Conservation (phyloP, 2,888 invertebrate genomes). For the Synanthedon myopaeformis region DNA sequence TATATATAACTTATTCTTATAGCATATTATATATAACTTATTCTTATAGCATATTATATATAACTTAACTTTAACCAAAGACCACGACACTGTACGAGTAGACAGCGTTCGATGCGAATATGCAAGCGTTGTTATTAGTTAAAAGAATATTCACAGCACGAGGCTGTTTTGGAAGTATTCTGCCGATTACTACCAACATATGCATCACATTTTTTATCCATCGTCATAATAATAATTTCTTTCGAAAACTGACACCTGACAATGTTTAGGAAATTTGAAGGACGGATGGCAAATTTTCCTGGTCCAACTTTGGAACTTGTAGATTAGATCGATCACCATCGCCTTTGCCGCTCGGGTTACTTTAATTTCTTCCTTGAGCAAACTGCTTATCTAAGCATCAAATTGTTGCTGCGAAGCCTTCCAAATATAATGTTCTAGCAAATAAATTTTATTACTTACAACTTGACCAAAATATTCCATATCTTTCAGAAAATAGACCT, state of each 20-base stretch:
- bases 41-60: too few species aligned
- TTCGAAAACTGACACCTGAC: neutral
- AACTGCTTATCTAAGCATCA: slow-evolving; percentile 29
- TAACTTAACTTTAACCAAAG: too few species aligned
- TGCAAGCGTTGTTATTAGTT: too few species aligned
- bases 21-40: too few species aligned
- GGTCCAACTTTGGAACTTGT: neutral
- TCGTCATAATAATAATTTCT: neutral
- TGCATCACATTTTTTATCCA: too few species aligned
- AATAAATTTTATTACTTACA: neutral
- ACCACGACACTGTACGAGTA: too few species aligned
- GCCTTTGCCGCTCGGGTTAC: slow-evolving; percentile 22
- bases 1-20: too few species aligned
- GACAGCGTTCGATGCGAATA: too few species aligned
- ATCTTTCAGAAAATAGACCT: neutral
- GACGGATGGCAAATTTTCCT: neutral
- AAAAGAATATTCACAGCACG: too few species aligned
- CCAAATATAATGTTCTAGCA: neutral
- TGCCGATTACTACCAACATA: too few species aligned
- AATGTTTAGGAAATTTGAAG: neutral
- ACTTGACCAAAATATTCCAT: neutral
- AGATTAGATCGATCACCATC: slow-evolving; percentile 16
- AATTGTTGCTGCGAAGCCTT: slow-evolving; percentile 15
- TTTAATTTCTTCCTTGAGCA: slow-evolving; percentile 37
- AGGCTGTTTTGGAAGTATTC: too few species aligned